phyloP scores from a whole-genome alignment of 1,140 invertebrate genomes.

The Trichonephila inaurata region DNA sequence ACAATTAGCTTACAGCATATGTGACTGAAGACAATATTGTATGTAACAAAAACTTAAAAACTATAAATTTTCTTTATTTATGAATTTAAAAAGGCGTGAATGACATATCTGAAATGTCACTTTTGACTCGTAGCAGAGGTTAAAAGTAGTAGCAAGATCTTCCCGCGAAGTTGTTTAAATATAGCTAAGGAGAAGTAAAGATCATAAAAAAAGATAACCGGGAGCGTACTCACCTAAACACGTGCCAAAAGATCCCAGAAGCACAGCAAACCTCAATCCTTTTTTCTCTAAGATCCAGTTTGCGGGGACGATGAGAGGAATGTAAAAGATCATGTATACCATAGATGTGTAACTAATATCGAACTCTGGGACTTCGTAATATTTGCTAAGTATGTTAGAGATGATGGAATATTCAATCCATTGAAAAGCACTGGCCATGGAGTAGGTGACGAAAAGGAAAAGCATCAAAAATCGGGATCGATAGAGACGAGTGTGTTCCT shows the following conservation, averaged over 20 bases:
- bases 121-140: neutral
- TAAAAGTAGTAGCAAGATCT: neutral
- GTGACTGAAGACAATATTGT: neutral
- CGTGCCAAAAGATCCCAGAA: slow-evolving; percentile 94
- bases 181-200: neutral
- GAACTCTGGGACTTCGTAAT: slow-evolving; percentile 67
- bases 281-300: slow-evolving; percentile 95
- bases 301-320: slow-evolving; percentile 97
- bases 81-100: neutral
- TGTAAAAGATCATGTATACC: slow-evolving; percentile 98
- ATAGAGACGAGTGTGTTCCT: slow-evolving; percentile 34
- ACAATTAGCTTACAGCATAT: neutral
- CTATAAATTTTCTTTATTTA: neutral
- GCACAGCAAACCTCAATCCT: slow-evolving; percentile 91
- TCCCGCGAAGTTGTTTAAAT: neutral
- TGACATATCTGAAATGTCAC: neutral
- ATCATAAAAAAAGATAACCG: neutral
- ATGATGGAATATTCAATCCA: slow-evolving; percentile 78
- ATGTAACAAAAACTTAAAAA: too few relatives aligned
- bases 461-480: slow-evolving; percentile 91
- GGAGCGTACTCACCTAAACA: slow-evolving; percentile 84
- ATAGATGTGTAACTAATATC: slow-evolving; percentile 97
- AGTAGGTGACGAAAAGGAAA: slow-evolving; percentile 92
- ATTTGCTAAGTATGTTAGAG: slow-evolving; percentile 60
- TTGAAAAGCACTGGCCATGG: slow-evolving; percentile 83